These are phyloP conservation scores for Gouania willdenowi DNA, from an alignment of 2,797 vertebrate species.

Conservation along the genomic window DNA sequence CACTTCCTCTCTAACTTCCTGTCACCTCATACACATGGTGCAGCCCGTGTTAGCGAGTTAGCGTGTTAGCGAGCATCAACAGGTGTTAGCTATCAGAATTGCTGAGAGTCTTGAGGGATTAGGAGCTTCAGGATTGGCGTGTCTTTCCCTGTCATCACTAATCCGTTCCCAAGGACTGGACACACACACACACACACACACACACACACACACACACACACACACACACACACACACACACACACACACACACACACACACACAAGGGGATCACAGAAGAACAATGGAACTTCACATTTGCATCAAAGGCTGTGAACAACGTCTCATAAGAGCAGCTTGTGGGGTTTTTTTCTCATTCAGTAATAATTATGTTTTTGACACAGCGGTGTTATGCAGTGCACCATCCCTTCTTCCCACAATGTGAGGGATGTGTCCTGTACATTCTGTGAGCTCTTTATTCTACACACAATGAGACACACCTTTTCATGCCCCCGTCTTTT, in stretches of 20 bases:
- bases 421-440: neutral
- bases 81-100: constrained; percentile 22
- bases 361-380: neutral
- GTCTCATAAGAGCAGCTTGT: neutral
- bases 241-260: neutral
- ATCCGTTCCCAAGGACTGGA: constrained; percentile 48
- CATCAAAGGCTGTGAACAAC: neutral
- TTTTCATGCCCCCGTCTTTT: constrained; percentile 1
- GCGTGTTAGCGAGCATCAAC: constrained; percentile 19
- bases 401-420: neutral
- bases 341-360: neutral
- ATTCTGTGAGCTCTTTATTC: neutral
- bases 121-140: constrained; percentile 57
- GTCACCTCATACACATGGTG: constrained; percentile 30
- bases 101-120: constrained; percentile 52
- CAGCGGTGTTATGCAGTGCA: neutral
- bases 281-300: constrained; percentile 26
- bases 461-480: neutral
- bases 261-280: constrained; percentile 55
- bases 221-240: neutral
- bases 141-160: constrained; percentile 59
- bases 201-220: neutral
- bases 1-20: constrained; percentile 3
- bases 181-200: constrained; percentile 20
- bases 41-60: constrained; percentile 31